A percentile compares a stretch with the other conserved stretches of the same genome.
phyloP scores from a whole-genome alignment of 2,888 invertebrate genomes.

The Cerastoderma edule region DNA sequence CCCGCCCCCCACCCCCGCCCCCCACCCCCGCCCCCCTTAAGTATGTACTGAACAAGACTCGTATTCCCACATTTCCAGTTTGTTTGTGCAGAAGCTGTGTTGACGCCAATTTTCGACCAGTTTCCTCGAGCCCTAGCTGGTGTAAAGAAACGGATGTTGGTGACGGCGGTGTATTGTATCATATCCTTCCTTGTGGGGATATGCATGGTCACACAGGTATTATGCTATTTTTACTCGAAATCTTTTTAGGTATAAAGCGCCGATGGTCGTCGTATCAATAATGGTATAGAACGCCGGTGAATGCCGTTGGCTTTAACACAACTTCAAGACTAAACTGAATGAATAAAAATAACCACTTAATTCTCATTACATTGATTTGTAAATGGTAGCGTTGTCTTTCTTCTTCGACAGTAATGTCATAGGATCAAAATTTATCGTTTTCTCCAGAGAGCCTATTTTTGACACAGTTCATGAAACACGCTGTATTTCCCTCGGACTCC shows the following conservation, averaged over 20 bases:
- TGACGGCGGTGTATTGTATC: conserved; percentile 36
- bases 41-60: not conserved
- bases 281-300: not conserved
- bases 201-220: conserved; percentile 38
- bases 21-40: not conserved
- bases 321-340: not conserved
- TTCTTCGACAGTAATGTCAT: too few species aligned
- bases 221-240: not conserved
- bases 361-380: too few species aligned
- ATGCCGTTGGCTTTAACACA: not conserved
- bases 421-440: too few species aligned
- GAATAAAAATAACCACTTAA: not conserved
- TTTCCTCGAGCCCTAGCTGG: conserved; percentile 33
- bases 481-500: not conserved
- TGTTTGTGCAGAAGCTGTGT: conserved; percentile 29
- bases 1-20: not conserved
- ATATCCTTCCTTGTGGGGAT: conserved; percentile 28
- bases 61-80: conserved; percentile 29
- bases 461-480: not conserved
- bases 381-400: too few species aligned
- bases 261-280: not conserved
- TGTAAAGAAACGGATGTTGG: conserved; percentile 34
- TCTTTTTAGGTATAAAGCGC: not conserved
- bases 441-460: not conserved
- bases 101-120: conserved; percentile 43